Percentiles rank a stretch among this genome's conserved stretches.
phyloP scores from a whole-genome alignment of 1,140 invertebrate genomes.

The Delia radicum region DNA sequence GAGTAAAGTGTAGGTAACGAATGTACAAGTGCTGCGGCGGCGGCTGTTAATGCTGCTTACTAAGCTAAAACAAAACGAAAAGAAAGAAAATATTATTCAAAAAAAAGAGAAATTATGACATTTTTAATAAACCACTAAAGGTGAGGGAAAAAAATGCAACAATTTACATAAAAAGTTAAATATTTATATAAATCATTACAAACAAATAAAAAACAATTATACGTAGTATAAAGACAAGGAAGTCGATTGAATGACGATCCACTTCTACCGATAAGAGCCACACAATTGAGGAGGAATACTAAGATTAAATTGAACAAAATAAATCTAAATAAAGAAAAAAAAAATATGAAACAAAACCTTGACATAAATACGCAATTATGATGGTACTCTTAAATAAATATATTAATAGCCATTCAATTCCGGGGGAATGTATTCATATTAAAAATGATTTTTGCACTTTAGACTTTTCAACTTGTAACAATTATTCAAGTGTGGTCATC shows the following conservation, averaged over 20 bases:
- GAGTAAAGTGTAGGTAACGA: background rate
- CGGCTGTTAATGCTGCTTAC: conserved; percentile 24
- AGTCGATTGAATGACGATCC: background rate
- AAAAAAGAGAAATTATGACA: background rate
- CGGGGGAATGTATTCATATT: background rate
- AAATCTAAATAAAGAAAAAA: background rate
- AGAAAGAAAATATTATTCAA: background rate
- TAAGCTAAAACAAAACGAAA: conserved; percentile 29
- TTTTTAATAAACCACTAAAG: background rate
- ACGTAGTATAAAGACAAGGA: background rate
- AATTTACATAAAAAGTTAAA: background rate
- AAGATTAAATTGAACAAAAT: background rate
- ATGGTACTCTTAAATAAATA: background rate
- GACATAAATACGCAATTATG: conserved; percentile 8
- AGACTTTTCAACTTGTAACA: background rate
- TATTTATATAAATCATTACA: background rate
- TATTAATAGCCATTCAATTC: background rate
- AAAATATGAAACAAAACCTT: conserved; percentile 3
- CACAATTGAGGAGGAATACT: background rate
- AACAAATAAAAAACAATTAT: background rate
- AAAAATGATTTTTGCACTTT: background rate
- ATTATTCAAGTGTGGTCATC: background rate
- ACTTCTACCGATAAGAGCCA: background rate
- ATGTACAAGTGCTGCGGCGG: background rate
- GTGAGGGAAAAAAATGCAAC: background rate